Conservation (phyloP, 2,113 vertebrate species). For the Diadophis punctatus region DNA sequence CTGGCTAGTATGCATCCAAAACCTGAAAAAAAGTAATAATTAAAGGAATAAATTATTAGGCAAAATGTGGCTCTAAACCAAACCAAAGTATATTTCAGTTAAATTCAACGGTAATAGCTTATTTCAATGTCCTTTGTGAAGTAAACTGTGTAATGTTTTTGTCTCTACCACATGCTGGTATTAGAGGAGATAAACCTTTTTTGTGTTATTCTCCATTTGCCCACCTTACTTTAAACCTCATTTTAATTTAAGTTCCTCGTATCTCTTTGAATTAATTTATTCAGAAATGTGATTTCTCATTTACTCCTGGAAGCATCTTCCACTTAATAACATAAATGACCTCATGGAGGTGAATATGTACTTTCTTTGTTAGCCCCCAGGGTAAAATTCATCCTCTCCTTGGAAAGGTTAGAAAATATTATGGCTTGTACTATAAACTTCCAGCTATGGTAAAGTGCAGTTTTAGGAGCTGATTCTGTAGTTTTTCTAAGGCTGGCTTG, state of each 20-base stretch:
- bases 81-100: slow-evolving; percentile 21
- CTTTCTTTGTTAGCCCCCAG: slow-evolving; percentile 36
- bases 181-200: background rate
- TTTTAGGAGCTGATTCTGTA: slow-evolving; percentile 26
- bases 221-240: slow-evolving; percentile 27
- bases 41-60: slow-evolving; percentile 42
- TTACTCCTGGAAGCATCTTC: slow-evolving; percentile 28
- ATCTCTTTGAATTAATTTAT: slow-evolving; percentile 45
- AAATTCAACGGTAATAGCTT: slow-evolving; percentile 38
- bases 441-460: slow-evolving; percentile 51
- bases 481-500: slow-evolving; percentile 31
- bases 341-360: slow-evolving; percentile 41
- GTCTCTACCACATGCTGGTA: background rate
- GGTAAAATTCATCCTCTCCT: slow-evolving; percentile 55
- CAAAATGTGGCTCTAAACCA: slow-evolving; percentile 35
- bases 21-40: slow-evolving; percentile 54
- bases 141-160: slow-evolving; percentile 26
- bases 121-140: slow-evolving; percentile 45
- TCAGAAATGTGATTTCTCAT: slow-evolving; percentile 43
- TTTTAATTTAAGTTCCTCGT: slow-evolving; percentile 40
- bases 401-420: slow-evolving; percentile 57
- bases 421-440: slow-evolving; percentile 72
- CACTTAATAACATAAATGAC: slow-evolving; percentile 44
- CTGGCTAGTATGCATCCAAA: slow-evolving; percentile 73
- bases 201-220: slow-evolving; percentile 12